Base-by-base conservation (phyloP, 2,113 vertebrate species). In the Ciconia boyciana region DNA sequence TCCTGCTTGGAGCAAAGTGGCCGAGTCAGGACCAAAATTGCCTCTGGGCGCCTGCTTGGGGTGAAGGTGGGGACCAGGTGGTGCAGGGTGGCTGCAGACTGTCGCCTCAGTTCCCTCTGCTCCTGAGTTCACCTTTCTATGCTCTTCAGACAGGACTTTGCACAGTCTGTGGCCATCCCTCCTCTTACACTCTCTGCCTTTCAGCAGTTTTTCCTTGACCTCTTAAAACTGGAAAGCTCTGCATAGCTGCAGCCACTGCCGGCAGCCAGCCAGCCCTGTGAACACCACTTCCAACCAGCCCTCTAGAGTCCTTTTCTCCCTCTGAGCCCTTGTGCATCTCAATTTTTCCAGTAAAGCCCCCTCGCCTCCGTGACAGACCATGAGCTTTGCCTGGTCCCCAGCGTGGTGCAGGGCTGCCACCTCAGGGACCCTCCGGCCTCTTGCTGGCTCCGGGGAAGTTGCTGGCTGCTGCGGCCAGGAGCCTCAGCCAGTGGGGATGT, bases 31-130 rank as follows among this genome's bases (percentile, higher is more conserved):
- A 89, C 20, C 43, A 69, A 76, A 93, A 57, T 6, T 4, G 13
- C 32, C n/a, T 70, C 41, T 2, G 3, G 5, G 13, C 2, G 4
- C 22, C 48, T 46, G 32, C 39, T 85, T 0, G 0, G 66, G 25
- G 41, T 69, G 20, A 83, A 80, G 43, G n/a, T 51, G 15, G 44
- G 32, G 17, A 46, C 20, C 2, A 1, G 17, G 39, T 6, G 7
- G 43, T 2, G 3, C 18, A 4, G 57, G 19, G 58, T 54, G 41
- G 16, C 78, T 82, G 24, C 31, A n/a, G 9, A 71, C 10, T 2
- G 1, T 49, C 2, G 1, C 25, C n/a, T 89, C 41, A 39, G 18
- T 57, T 91, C 41, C 17, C 21, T 80, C 54, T 1, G 1, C 77
- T 83, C n/a, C 48, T 51, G 52, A 89, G 61, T 58, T 70, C 49